phyloP scores from a whole-genome alignment of 2,113 vertebrate species.

The Ceyx margarethae region DNA sequence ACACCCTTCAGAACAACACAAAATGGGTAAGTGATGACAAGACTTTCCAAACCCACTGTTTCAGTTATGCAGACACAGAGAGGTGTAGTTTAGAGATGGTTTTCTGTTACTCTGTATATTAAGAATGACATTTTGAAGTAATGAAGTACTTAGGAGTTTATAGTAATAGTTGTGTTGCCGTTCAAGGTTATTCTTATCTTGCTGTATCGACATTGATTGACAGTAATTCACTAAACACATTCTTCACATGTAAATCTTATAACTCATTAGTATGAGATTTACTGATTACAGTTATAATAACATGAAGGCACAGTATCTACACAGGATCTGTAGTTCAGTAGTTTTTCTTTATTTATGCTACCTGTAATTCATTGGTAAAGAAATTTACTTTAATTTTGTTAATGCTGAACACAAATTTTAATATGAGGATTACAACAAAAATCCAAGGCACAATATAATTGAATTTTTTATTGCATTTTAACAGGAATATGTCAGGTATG shows the following conservation, averaged over 20 bases:
- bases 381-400: constrained; percentile 69
- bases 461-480: constrained; percentile 69
- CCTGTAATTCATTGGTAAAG: constrained; percentile 60
- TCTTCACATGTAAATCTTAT: constrained; percentile 73
- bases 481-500: not conserved
- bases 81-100: constrained; percentile 56
- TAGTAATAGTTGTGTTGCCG: constrained; percentile 74
- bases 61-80: constrained; percentile 35
- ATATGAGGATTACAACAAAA: constrained; percentile 60
- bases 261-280: constrained; percentile 76
- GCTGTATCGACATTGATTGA: constrained; percentile 67
- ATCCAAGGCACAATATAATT: constrained; percentile 48
- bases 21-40: not conserved
- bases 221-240: constrained; percentile 71
- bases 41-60: constrained; percentile 22
- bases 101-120: constrained; percentile 75
- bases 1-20: not conserved
- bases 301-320: constrained; percentile 45
- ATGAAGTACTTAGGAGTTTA: constrained; percentile 76
- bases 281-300: constrained; percentile 61
- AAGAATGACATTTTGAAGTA: constrained; percentile 76
- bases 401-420: constrained; percentile 68
- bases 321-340: constrained; percentile 49
- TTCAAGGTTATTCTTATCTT: constrained; percentile 74
- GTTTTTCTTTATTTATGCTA: constrained; percentile 66